Evolutionary conservation across 2,113 vertebrate genomes (phyloP).

Genomic region (Macquaria ambigua): DNA sequence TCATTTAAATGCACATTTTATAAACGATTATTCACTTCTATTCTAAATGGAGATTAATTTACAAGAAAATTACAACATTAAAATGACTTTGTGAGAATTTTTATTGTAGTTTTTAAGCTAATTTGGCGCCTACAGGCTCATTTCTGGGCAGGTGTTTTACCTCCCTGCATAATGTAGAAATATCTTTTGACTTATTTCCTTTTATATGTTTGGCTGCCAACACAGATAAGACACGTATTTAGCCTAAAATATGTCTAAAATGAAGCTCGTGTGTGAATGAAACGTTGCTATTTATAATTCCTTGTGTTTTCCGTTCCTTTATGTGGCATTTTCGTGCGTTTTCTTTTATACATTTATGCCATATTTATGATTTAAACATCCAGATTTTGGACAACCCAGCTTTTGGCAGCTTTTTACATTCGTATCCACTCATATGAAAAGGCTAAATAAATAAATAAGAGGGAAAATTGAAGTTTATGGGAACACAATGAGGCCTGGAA

Average conservation of each 20-base stretch:
- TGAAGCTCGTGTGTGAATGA: background rate
- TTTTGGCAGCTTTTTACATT: background rate
- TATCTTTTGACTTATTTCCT: background rate
- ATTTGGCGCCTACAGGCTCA: background rate
- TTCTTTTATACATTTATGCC: background rate
- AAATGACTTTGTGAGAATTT: background rate
- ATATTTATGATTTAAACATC: background rate
- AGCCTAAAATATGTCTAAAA: background rate
- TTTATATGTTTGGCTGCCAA: background rate
- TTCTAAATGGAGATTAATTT: background rate
- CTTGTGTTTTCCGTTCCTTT: no score
- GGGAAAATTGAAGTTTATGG: background rate
- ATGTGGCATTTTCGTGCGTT: no score
- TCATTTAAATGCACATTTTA: background rate
- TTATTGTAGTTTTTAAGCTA: background rate
- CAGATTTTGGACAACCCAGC: background rate
- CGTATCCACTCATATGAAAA: background rate
- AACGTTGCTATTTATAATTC: background rate
- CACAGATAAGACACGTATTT: background rate
- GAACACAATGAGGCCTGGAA: background rate
- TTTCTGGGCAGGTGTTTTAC: background rate
- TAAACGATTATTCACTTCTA: background rate
- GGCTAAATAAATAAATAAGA: background rate
- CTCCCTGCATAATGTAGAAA: background rate
- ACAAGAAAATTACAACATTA: background rate